Conservation (phyloP, 1,140 invertebrate genomes). For the Elymnias hypermnestra region DNA sequence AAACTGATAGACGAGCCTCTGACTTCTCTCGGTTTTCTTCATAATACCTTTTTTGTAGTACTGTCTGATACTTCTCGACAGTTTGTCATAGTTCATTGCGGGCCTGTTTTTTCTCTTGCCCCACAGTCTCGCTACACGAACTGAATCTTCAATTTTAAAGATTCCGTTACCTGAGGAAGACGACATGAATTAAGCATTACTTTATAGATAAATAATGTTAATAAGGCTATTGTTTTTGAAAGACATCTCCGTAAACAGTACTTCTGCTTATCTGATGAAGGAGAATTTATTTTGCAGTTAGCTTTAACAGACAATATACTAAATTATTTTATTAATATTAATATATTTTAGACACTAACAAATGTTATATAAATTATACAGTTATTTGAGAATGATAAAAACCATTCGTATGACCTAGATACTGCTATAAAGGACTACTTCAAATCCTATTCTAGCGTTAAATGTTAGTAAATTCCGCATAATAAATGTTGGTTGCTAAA, state of each 20-base stretch:
- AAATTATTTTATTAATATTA: too few relatives aligned
- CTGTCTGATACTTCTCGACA: constrained; percentile 97
- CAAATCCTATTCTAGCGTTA: constrained; percentile 18
- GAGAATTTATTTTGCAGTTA: constrained; percentile 3
- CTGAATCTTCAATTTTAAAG: constrained; percentile 99
- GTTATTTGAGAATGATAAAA: background rate
- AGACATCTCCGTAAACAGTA: constrained; percentile 20
- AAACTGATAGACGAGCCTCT: constrained; percentile 99
- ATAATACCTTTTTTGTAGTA: constrained; percentile 99
- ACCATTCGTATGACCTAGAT: constrained; percentile 15
- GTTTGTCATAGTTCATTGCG: constrained; percentile 99
- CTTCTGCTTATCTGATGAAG: constrained; percentile 12
- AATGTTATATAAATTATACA: too few relatives aligned
- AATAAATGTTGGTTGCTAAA: constrained; percentile 19
- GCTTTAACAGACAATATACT: too few relatives aligned
- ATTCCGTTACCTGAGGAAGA: constrained; percentile 85
- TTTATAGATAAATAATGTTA: constrained; percentile 26
- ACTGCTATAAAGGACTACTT: constrained; percentile 5
- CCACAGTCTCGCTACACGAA: constrained; percentile 96
- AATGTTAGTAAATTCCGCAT: constrained; percentile 15
- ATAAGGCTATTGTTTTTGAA: constrained; percentile 31
- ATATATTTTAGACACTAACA: too few relatives aligned
- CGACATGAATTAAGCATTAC: constrained; percentile 54
- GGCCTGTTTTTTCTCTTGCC: constrained; percentile 97
- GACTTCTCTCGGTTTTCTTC: constrained; percentile 98